phyloP scores from a whole-genome alignment of 2,888 invertebrate genomes.

The Cheilosia soror region DNA sequence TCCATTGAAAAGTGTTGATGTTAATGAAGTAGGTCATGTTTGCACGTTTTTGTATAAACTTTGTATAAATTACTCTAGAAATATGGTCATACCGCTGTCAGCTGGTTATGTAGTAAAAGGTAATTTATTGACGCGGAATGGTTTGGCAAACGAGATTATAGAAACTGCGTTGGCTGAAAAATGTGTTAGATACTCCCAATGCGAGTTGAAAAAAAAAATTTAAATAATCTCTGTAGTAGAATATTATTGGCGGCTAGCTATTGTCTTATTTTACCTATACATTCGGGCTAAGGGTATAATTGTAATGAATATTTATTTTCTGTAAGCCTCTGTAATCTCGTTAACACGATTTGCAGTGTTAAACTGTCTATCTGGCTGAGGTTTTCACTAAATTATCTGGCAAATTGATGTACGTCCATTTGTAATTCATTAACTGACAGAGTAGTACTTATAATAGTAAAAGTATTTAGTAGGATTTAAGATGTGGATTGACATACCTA shows the following conservation, averaged over 20 bases:
- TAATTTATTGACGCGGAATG: slow-evolving; percentile 53
- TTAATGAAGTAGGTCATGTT: slow-evolving; percentile 73
- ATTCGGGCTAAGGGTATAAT: neutral
- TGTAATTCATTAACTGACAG: neutral
- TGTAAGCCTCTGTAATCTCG: neutral
- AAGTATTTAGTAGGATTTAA: no score
- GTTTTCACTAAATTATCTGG: slow-evolving; percentile 19
- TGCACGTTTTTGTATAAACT: slow-evolving; percentile 57
- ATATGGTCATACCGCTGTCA: slow-evolving; percentile 63
- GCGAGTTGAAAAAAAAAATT: neutral
- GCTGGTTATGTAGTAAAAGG: slow-evolving; percentile 28
- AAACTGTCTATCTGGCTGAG: slow-evolving; percentile 25
- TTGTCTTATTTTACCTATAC: neutral
- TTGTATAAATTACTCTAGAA: slow-evolving; percentile 58
- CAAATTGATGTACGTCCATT: neutral
- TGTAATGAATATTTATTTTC: slow-evolving; percentile 58
- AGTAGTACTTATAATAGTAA: neutral
- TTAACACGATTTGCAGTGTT: slow-evolving; percentile 45
- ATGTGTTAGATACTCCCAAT: slow-evolving; percentile 28
- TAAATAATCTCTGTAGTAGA: neutral
- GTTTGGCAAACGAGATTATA: slow-evolving; percentile 20
- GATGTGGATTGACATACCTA: no score
- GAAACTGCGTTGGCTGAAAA: slow-evolving; percentile 32
- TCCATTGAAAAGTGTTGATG: slow-evolving; percentile 51
- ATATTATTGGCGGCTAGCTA: no score